These are phyloP conservation scores for Camelus bactrianus DNA, from an alignment of 2,113 vertebrate genomes.

Conservation along the genomic window DNA sequence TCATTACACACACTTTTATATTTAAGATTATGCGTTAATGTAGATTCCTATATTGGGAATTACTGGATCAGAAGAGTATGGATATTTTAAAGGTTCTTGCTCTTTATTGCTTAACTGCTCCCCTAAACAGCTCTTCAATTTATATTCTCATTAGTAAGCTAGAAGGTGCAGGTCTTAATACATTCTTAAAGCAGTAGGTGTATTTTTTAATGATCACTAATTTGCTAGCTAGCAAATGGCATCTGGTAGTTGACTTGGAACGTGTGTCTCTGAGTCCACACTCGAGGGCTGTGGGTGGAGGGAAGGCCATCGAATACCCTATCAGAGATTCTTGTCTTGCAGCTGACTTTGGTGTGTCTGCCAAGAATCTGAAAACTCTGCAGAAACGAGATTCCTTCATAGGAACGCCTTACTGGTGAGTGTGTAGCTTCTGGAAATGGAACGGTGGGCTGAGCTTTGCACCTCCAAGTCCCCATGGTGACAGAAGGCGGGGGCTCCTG, in stretches of 20 bases:
- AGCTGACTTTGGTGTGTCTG: constrained; percentile 98
- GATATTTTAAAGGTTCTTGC: background rate
- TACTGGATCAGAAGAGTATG: background rate
- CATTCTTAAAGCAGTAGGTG: background rate
- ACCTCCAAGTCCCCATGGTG: background rate
- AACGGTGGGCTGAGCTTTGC: background rate
- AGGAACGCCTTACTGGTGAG: constrained; percentile 98
- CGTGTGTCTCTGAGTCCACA: fast-evolving
- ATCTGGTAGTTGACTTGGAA: background rate
- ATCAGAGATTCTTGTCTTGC: constrained; percentile 75
- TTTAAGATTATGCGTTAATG: background rate
- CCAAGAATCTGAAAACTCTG: constrained; percentile 96
- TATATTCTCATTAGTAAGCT: background rate
- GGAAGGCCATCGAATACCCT: background rate
- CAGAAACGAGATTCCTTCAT: constrained; percentile 98
- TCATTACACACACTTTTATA: background rate
- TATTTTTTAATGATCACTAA: background rate
- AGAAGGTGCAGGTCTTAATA: background rate
- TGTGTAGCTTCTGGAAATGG: constrained; percentile 29
- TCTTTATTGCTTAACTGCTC: background rate
- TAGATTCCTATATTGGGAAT: background rate
- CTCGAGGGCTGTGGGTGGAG: constrained; percentile 1
- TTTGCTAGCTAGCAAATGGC: background rate
- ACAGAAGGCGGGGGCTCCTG: fast-evolving
- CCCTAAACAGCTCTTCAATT: background rate